Evolutionary conservation across 2,113 vertebrate genomes (phyloP).

Genomic region (Pygoscelis adeliae): DNA sequence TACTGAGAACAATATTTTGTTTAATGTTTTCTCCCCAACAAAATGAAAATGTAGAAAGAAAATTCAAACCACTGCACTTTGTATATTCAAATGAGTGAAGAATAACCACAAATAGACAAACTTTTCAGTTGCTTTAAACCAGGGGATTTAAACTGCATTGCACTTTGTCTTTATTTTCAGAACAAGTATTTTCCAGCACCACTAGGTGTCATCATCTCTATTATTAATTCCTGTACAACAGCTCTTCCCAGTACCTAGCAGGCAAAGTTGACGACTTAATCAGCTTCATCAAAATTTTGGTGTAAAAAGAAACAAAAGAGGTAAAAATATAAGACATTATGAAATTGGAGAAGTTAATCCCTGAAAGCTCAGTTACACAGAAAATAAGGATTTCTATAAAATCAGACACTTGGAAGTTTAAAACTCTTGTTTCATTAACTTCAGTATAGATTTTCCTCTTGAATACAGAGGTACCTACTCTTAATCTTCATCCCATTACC

Average conservation of each 20-base stretch:
- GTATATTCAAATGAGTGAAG: not conserved
- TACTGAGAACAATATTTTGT: not conserved
- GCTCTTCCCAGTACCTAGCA: not conserved
- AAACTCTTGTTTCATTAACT: not conserved
- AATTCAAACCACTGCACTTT: not conserved
- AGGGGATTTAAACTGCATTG: not conserved
- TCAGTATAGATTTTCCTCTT: not conserved
- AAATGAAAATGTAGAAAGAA: not conserved
- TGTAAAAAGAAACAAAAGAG: not conserved
- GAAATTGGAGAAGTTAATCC: not conserved
- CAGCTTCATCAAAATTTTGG: not conserved
- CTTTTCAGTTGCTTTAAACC: not conserved
- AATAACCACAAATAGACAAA: not conserved
- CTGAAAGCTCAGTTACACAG: not conserved
- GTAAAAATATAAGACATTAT: not conserved
- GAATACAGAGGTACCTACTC: not conserved
- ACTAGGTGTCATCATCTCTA: slow-evolving; percentile 77
- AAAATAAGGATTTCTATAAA: not conserved
- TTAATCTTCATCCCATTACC: not conserved
- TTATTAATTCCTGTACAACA: slow-evolving; percentile 24
- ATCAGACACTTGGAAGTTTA: not conserved
- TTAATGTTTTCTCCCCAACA: not conserved
- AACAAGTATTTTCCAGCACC: slow-evolving; percentile 34
- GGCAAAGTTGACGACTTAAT: slow-evolving; percentile 27
- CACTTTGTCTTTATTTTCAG: not conserved